Evolutionary conservation across 2,113 vertebrate genomes (phyloP), one percentile per base, ranked within the genome.

Genomic region (Alosa alosa): DNA sequence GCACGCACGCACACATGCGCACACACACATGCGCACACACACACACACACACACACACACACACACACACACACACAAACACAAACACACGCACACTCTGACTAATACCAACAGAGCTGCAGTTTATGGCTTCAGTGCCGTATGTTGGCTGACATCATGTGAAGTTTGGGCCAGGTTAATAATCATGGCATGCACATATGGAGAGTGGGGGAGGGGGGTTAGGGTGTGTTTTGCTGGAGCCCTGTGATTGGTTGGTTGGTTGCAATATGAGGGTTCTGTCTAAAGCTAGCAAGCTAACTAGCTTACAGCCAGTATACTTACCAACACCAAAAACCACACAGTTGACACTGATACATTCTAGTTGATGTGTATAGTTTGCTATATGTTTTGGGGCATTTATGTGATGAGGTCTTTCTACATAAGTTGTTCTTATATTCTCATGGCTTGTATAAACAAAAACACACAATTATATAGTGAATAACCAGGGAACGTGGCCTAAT

Each of bases 61-160:
- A 25, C 22, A 25, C 20, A 6, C 22, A 0, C 60, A n/a, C 60
- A 3, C 22, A n/a, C 60, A 64, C 60, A 64, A 22, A 64, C 60
- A 64, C 60, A 64, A 22, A 72, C n/a, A 72, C 64, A 72, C 7
- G 36, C 64, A 31, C 7, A 36, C n/a, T 13, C 64, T 31, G 9
- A 13, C 64, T 31, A 25, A 72, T 72, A 72, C 64, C n/a, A 31
- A n/a, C n/a, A 68, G 64, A 31, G 64, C 64, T 25, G 64, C 64
- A 68, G n/a, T 68, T 68, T 68, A 68, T 68, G 64, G 22, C 64
- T 11, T 68, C 64, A 25, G n/a, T 31, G 64, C 64, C 25, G n/a
- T 68, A 68, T 68, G 64, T 31, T 68, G 64, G 64, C 64, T 68
- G 64, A 31, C 64, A 68, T 68, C 64, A 68, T 31, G 64, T 60